Conservation (phyloP, 2,888 invertebrate genomes). For the Parthenolecanium corni region DNA sequence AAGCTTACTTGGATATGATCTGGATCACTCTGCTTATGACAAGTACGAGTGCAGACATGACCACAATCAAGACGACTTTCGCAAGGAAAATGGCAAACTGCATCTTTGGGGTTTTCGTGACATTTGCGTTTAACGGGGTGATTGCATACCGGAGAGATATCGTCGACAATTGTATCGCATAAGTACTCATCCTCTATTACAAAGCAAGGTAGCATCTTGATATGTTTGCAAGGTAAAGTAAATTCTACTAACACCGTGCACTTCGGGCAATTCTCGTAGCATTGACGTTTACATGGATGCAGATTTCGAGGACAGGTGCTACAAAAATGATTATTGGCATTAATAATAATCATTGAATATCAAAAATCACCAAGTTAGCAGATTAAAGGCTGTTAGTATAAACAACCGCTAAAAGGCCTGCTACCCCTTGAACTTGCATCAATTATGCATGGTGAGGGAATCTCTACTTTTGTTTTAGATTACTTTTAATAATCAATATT, state of each 20-base stretch:
- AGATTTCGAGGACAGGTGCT: neutral
- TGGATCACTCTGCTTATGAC: conserved; percentile 49
- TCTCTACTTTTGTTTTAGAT: too few relatives aligned
- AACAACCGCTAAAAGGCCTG: too few relatives aligned
- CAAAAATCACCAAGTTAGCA: too few relatives aligned
- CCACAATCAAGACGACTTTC: conserved; percentile 49
- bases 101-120: conserved; percentile 34
- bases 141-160: conserved; percentile 32
- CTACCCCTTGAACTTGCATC: too few relatives aligned
- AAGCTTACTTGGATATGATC: conserved; percentile 45
- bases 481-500: too few relatives aligned
- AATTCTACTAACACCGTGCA: conserved; percentile 26
- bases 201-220: conserved; percentile 36
- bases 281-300: conserved; percentile 29
- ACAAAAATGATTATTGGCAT: neutral
- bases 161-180: conserved; percentile 33
- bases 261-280: conserved; percentile 26
- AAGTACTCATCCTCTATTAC: conserved; percentile 20
- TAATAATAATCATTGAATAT: too few relatives aligned
- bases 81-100: conserved; percentile 43
- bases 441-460: too few relatives aligned
- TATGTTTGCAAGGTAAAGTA: conserved; percentile 36
- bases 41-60: conserved; percentile 47
- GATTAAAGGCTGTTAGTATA: too few relatives aligned
- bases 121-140: conserved; percentile 37